Base-by-base conservation (phyloP, 2,888 invertebrate species). In the Tipula unca region DNA sequence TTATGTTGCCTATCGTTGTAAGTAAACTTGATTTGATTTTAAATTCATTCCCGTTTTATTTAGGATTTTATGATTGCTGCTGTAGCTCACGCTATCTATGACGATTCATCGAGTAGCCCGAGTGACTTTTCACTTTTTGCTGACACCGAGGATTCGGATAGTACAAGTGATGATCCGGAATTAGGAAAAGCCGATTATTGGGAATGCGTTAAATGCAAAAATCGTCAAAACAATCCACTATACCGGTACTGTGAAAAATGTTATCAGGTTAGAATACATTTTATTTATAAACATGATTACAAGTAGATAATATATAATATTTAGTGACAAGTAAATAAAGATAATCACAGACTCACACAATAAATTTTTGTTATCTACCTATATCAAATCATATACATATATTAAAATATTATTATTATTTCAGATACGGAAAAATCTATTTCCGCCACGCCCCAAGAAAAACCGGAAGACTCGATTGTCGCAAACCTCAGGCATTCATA, bases 241-340 rank as follows among this genome's bases (percentile, higher is more conserved):
- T 95, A 93, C 89, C 91, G 94, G 87, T 94, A 93, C 91, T 95
- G 95, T 90, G 93, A 94, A 89, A 93, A 93, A 90, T 95, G 95
- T 89, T 95, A 93, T 89, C 93, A 94, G 94, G 95, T 94, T 89
- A 29, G 85, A 29, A 88, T 88, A 86, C 6, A 14, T 25, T 39
- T 25, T 85, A 20, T 39, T 48, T 83, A 86, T 17, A 29, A 48
- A 17, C 32, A 25, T 10, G 13, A 69, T 69, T 54, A 54, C 6
- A 69, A 69, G 32, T 32, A 25, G 10, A 69, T 69, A 48, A 6
- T 13, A 54, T 48, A 25, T 48, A 48, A 48, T 17, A 17, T 48
- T 48, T 17, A 17, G 17, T 48, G 20, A 17, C 8, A 48, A 48
- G 48, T 48, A 48, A n/a, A 48, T 6, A 48, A 48, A 48, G 48